Conservation (phyloP, 2,797 vertebrate genomes). For the Acropternis orthonyx region DNA sequence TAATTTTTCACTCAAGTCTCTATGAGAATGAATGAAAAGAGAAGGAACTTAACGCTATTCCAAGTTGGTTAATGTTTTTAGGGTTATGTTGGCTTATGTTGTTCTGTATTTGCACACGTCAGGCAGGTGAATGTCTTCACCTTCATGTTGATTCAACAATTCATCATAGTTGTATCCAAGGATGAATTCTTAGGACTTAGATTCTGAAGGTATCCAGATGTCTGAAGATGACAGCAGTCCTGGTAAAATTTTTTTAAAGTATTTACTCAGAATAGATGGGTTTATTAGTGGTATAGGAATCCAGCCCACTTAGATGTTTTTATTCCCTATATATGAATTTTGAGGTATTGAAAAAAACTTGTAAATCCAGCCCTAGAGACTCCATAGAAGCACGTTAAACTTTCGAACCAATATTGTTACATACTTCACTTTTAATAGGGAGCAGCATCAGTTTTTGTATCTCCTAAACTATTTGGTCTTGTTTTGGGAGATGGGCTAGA, state of each 20-base stretch:
- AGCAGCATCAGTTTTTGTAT: neutral
- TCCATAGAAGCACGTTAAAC: neutral
- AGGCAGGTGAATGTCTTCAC: neutral
- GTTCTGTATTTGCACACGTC: neutral
- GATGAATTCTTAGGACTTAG: neutral
- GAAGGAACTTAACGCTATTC: rapidly evolving
- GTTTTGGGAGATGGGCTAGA: neutral
- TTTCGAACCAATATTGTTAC: neutral
- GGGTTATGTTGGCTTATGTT: neutral
- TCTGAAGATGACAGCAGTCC: neutral
- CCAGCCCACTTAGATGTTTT: neutral
- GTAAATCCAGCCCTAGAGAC: neutral
- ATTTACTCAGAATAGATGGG: neutral
- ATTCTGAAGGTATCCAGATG: neutral
- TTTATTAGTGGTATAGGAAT: neutral
- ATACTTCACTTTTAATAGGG: neutral
- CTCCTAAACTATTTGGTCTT: neutral
- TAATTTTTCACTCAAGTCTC: rapidly evolving
- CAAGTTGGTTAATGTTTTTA: neutral
- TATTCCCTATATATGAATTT: neutral
- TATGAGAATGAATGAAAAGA: neutral
- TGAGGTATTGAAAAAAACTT: neutral
- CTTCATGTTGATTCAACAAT: neutral
- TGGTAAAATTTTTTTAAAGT: neutral
- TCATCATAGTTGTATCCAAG: neutral